Evolutionary conservation across 1,140 invertebrate genomes (phyloP).

Genomic region (Zaprionus nigranus): DNA sequence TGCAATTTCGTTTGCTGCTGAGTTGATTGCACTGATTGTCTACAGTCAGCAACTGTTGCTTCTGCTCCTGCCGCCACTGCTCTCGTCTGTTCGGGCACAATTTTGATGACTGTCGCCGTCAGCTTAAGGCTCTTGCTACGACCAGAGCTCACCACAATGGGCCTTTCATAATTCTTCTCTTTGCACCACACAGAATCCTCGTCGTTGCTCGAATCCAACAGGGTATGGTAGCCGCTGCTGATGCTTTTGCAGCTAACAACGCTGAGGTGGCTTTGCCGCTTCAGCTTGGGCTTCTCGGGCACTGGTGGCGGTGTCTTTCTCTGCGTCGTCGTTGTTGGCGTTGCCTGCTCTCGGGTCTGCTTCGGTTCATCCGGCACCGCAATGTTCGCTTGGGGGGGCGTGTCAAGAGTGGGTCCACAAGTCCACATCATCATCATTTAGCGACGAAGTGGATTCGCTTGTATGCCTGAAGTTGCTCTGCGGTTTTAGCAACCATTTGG

Average conservation of each 20-base stretch:
- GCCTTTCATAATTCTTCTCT: constrained; percentile 7
- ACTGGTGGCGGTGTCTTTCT: background rate
- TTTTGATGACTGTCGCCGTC: constrained; percentile 62
- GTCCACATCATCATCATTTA: background rate
- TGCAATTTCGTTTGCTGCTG: background rate
- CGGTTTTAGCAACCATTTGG: constrained; percentile 61
- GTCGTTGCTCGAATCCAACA: constrained; percentile 9
- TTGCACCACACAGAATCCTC: constrained; percentile 17
- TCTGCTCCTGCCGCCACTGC: background rate
- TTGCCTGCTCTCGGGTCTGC: background rate
- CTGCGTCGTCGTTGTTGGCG: background rate
- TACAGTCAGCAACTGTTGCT: constrained; percentile 6
- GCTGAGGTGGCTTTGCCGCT: background rate
- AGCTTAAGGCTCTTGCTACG: constrained; percentile 50
- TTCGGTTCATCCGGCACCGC: too few relatives aligned
- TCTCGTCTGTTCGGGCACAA: constrained; percentile 27
- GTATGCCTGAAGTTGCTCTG: constrained; percentile 36
- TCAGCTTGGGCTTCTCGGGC: background rate
- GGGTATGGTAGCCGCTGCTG: constrained; percentile 5
- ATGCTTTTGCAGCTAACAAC: constrained; percentile 16
- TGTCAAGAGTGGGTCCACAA: too few relatives aligned
- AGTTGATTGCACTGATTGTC: background rate
- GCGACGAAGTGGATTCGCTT: constrained; percentile 60
- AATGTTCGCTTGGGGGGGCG: too few relatives aligned
- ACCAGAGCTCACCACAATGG: constrained; percentile 2